Evolutionary conservation across 2,888 invertebrate species (phyloP).

Genomic region (Eupithecia inturbata): DNA sequence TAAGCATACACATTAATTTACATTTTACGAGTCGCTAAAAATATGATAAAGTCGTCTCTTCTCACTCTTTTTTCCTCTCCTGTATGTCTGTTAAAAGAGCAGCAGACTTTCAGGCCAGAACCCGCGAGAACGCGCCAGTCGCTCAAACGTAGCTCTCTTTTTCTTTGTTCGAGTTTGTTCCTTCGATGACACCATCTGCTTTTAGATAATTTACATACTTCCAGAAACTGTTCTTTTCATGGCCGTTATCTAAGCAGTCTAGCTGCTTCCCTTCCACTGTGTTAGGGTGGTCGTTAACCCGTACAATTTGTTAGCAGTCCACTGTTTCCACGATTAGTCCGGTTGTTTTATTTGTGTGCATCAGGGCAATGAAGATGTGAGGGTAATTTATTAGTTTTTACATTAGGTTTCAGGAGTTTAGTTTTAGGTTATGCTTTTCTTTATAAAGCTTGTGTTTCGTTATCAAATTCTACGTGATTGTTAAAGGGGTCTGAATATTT

Average conservation of each 20-base stretch:
- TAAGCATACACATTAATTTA: no score
- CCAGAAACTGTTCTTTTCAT: not conserved
- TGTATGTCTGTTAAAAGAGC: not conserved
- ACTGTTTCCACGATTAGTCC: constrained; percentile 50
- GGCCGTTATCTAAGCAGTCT: not conserved
- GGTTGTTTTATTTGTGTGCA: constrained; percentile 55
- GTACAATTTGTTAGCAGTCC: constrained; percentile 55
- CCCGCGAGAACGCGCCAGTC: not conserved
- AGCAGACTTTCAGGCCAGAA: not conserved
- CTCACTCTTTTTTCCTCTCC: no score
- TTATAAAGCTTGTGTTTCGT: not conserved
- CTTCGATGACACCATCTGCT: not conserved
- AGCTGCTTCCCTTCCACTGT: constrained; percentile 21
- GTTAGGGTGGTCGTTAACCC: constrained; percentile 54
- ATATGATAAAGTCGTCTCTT: no score
- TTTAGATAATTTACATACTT: not conserved
- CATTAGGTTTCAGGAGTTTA: not conserved
- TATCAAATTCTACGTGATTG: not conserved
- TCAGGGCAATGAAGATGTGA: constrained; percentile 50
- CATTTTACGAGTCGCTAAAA: no score
- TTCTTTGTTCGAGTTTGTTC: not conserved
- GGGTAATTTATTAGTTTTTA: constrained; percentile 28
- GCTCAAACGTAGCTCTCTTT: no score
- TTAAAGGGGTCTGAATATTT: no score
- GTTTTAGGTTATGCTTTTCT: constrained; percentile 6